Conservation (phyloP, 2,113 vertebrate genomes). For the Tupaia chinensis region DNA sequence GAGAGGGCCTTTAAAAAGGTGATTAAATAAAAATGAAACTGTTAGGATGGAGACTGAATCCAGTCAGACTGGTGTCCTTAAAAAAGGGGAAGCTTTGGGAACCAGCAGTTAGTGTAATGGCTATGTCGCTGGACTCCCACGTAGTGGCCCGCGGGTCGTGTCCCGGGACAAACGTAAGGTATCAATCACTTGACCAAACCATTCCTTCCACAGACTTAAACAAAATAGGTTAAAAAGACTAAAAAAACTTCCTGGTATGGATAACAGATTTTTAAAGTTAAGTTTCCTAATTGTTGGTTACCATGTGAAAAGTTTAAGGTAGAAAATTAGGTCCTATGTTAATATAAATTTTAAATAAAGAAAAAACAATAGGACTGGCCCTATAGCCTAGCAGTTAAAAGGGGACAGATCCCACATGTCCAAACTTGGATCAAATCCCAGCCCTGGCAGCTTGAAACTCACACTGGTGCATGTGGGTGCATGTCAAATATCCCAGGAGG, state of each 20-base stretch:
- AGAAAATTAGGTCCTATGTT: slow-evolving; percentile 37
- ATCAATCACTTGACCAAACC: slow-evolving; percentile 54
- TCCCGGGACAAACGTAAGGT: slow-evolving; percentile 31
- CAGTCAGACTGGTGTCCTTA: background rate
- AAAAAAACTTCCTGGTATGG: slow-evolving; percentile 44
- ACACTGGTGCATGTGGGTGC: no score
- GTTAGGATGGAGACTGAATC: background rate
- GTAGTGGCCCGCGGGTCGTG: no score
- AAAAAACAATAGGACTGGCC: background rate
- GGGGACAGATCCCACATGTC: no score
- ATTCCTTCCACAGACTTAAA: slow-evolving; percentile 36
- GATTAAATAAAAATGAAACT: background rate
- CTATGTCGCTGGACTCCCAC: no score
- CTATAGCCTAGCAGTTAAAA: no score
- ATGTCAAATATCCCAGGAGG: no score
- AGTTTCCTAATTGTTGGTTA: slow-evolving; percentile 57
- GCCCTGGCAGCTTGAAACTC: no score
- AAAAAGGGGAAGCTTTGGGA: background rate
- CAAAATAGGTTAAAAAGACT: slow-evolving; percentile 34
- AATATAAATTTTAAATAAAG: slow-evolving; percentile 51
- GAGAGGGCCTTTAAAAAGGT: no score
- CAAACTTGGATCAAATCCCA: no score
- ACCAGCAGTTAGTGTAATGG: no score
- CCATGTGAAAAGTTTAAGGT: slow-evolving; percentile 40
- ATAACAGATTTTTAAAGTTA: background rate